A percentile compares a stretch with the other conserved stretches of the same genome.
Conservation (phyloP, 2,888 invertebrate genomes). For the Heliconius ethilla region DNA sequence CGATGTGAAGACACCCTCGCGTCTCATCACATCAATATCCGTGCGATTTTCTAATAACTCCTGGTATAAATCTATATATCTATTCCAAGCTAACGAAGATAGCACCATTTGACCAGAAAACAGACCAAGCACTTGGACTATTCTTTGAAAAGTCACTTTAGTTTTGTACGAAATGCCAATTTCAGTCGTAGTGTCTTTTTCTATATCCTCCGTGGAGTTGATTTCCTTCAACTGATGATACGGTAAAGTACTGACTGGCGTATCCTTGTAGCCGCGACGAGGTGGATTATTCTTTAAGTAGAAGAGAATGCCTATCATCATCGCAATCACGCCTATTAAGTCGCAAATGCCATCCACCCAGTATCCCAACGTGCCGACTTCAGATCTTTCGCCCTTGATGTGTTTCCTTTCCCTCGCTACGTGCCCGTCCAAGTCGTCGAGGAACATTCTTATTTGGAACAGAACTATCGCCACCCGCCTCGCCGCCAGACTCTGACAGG, state of each 20-base stretch:
- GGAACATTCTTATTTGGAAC: slow-evolving; percentile 90
- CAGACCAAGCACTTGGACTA: slow-evolving; percentile 84
- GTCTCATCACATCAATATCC: slow-evolving; percentile 75
- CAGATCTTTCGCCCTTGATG: slow-evolving; percentile 88
- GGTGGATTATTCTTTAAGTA: slow-evolving; percentile 88
- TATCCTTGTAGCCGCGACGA: slow-evolving; percentile 84
- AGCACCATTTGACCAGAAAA: slow-evolving; percentile 87
- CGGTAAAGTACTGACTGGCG: slow-evolving; percentile 83
- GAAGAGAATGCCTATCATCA: slow-evolving; percentile 86
- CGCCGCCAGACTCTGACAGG: slow-evolving; percentile 86
- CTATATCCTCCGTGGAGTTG: slow-evolving; percentile 72
- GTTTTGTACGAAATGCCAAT: slow-evolving; percentile 84
- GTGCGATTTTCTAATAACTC: slow-evolving; percentile 86
- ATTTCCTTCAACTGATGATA: slow-evolving; percentile 76
- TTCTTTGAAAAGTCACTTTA: slow-evolving; percentile 85
- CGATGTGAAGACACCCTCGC: slow-evolving; percentile 85
- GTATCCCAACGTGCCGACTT: slow-evolving; percentile 90
- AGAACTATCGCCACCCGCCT: slow-evolving; percentile 88
- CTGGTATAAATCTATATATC: slow-evolving; percentile 90
- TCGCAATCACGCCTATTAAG: slow-evolving; percentile 87
- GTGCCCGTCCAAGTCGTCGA: slow-evolving; percentile 93
- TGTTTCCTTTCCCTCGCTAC: slow-evolving; percentile 90
- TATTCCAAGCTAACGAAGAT: slow-evolving; percentile 91
- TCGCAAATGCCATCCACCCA: slow-evolving; percentile 93
- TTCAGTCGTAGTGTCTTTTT: slow-evolving; percentile 70